Evolutionary conservation across 2,113 vertebrate genomes (phyloP).

Genomic region (Merops nubicus): DNA sequence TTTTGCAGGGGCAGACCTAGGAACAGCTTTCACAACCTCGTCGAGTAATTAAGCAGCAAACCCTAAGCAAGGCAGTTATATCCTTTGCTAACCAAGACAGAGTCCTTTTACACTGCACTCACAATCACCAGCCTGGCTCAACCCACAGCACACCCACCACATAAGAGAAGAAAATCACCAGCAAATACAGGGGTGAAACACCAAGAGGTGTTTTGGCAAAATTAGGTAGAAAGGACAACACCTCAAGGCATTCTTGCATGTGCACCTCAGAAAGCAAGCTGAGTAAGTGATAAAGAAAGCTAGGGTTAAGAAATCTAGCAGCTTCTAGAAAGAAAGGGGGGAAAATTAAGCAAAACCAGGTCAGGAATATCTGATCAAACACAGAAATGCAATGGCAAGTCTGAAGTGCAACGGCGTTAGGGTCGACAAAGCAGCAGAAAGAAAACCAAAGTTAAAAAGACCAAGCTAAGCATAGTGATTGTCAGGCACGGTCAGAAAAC

Average conservation of each 20-base stretch:
- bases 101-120: fast-evolving
- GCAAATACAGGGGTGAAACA: not conserved
- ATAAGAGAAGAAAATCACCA: not conserved
- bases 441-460: not conserved
- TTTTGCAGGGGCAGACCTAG: not conserved
- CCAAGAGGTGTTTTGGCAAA: not conserved
- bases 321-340: not conserved
- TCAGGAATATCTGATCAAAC: not conserved
- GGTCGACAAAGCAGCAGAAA: not conserved
- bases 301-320: not conserved
- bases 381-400: not conserved
- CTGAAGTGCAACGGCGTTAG: not conserved
- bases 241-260: not conserved
- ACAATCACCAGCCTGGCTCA: not conserved
- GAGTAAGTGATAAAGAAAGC: not conserved
- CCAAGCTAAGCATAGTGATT: not conserved
- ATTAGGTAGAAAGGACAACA: not conserved
- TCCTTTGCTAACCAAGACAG: not conserved
- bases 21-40: not conserved
- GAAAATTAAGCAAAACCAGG: not conserved
- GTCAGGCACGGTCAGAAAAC: not conserved
- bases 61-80: not conserved
- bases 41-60: fast-evolving
- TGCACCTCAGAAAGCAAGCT: not conserved
- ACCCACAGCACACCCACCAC: not conserved